Percentiles rank a stretch among this genome's conserved stretches.
These are phyloP conservation scores for Rhombomys opimus DNA, from an alignment of 2,113 vertebrate species.

Conservation along the genomic window DNA sequence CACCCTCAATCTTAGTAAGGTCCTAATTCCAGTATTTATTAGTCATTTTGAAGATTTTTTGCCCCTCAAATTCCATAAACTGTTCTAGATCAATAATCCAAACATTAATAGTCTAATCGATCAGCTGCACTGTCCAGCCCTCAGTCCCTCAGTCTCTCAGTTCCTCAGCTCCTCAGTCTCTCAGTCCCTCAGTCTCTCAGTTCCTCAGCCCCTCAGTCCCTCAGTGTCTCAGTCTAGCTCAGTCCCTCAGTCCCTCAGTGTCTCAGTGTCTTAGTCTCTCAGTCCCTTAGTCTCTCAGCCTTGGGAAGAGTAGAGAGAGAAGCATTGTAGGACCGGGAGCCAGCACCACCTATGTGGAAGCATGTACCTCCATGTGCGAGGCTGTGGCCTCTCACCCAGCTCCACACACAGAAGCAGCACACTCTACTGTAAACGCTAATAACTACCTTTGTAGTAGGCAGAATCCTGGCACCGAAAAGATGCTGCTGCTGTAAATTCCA, in stretches of 20 bases:
- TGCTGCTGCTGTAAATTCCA: neutral
- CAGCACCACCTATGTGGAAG: neutral
- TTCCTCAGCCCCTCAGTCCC: no score
- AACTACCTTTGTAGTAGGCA: conserved; percentile 7
- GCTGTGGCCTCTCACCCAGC: neutral
- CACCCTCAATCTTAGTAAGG: conserved; percentile 53
- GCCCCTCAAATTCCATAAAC: conserved; percentile 65
- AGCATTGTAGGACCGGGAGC: neutral
- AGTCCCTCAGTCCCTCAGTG: no score
- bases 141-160: neutral
- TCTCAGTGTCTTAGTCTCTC: no score
- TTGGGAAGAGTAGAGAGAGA: conserved; percentile 69
- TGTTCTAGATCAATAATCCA: conserved; percentile 70
- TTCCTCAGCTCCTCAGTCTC: no score
- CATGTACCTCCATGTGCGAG: no score
- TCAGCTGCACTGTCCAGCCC: conserved; percentile 77
- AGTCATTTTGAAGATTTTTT: conserved; percentile 59
- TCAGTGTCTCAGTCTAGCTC: no score
- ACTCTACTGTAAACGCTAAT: conserved; percentile 54
- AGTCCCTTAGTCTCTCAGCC: no score
- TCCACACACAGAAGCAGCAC: neutral
- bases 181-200: no score
- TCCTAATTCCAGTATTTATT: conserved; percentile 62
- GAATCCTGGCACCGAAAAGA: neutral
- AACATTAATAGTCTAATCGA: conserved; percentile 83